Evolutionary conservation across 2,113 vertebrate genomes (phyloP).

Genomic region (Fukomys damarensis): DNA sequence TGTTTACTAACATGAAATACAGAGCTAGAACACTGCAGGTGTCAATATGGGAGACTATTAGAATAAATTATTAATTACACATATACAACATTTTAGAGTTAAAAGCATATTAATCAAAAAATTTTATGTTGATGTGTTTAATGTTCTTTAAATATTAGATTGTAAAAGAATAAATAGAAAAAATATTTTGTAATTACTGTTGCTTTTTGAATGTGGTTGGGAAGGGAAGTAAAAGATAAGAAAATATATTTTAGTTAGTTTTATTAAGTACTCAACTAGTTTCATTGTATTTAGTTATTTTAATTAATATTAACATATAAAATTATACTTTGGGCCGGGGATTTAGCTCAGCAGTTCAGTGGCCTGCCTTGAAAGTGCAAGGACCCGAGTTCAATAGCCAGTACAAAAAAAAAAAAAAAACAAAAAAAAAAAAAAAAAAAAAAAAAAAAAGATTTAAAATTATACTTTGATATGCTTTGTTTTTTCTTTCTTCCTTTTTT

Average conservation of each 20-base stretch:
- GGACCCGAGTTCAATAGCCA: too few species aligned
- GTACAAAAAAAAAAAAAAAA: too few species aligned
- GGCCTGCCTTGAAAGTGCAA: too few species aligned
- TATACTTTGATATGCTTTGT: not conserved
- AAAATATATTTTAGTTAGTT: conserved; percentile 35
- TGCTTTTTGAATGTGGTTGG: conserved; percentile 44
- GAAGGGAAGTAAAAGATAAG: conserved; percentile 21
- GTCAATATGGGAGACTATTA: not conserved
- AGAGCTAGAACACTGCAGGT: not conserved
- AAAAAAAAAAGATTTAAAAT: too few species aligned
- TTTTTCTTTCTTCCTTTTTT: not conserved
- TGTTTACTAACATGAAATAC: not conserved
- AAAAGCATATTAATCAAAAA: conserved; percentile 36
- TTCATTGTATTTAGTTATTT: conserved; percentile 24
- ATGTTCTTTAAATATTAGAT: conserved; percentile 10
- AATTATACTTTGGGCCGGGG: too few species aligned
- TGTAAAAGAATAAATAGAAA: conserved; percentile 32
- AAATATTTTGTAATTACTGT: not conserved
- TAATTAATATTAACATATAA: conserved; percentile 6
- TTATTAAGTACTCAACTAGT: conserved; percentile 26
- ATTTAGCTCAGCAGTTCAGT: too few species aligned
- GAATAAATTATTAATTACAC: not conserved
- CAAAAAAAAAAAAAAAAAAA: too few species aligned
- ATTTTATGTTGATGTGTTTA: not conserved
- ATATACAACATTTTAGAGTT: not conserved